These are phyloP conservation scores for Thera obeliscata DNA, from an alignment of 2,888 invertebrate genomes.

Conservation along the genomic window DNA sequence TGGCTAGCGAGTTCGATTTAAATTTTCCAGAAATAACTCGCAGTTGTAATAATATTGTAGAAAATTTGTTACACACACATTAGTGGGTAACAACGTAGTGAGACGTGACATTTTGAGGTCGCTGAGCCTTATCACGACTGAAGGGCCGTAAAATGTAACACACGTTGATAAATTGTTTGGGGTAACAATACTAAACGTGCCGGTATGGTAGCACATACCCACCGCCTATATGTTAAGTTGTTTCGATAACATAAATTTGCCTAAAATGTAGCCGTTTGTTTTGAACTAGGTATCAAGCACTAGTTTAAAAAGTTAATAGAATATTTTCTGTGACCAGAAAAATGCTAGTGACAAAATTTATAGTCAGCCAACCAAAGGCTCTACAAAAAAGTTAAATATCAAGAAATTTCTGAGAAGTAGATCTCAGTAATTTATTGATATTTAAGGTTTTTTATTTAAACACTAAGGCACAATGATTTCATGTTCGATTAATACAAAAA, in stretches of 20 bases:
- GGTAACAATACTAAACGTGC: conserved; percentile 17
- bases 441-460: too few species aligned
- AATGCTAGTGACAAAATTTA: too few species aligned
- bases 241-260: conserved; percentile 11
- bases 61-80: conserved; percentile 14
- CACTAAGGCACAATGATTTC: neutral
- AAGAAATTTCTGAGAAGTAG: too few species aligned
- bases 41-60: conserved; percentile 14
- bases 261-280: neutral
- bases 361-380: too few species aligned
- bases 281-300: too few species aligned
- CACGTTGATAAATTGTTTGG: conserved; percentile 28
- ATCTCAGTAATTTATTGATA: too few species aligned
- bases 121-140: conserved; percentile 32
- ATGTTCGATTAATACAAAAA: neutral
- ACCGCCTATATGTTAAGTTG: neutral
- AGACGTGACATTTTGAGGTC: conserved; percentile 33
- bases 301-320: too few species aligned
- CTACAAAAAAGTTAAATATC: too few species aligned
- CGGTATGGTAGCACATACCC: conserved; percentile 9
- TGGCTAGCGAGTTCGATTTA: conserved; percentile 20
- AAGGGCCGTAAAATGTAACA: conserved; percentile 24
- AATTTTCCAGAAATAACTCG: conserved; percentile 20
- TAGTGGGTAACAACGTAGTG: neutral
- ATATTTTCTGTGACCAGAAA: too few species aligned